Evolutionary conservation across 2,888 invertebrate species (phyloP).

Genomic region (Idaea dimidiata): DNA sequence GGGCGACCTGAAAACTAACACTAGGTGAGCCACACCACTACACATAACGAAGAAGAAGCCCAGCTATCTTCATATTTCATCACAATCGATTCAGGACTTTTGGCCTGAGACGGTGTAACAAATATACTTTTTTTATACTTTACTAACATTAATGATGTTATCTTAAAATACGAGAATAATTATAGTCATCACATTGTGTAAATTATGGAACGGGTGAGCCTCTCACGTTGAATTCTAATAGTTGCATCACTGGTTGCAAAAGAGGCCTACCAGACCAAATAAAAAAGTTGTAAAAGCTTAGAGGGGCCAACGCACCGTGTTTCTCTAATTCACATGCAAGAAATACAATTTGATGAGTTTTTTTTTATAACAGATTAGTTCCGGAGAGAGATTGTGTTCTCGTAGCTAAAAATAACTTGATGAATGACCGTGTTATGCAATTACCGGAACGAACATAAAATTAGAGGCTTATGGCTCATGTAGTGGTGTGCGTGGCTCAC

Average conservation of each 20-base stretch:
- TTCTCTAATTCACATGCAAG: background rate
- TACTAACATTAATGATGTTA: no score
- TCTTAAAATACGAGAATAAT: no score
- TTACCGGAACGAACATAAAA: background rate
- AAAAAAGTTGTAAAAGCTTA: background rate
- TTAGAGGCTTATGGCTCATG: no score
- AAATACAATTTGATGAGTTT: background rate
- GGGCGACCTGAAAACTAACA: no score
- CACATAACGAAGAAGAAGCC: no score
- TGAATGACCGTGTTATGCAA: background rate
- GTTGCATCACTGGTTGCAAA: background rate
- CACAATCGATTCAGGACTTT: no score
- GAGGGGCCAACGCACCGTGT: background rate
- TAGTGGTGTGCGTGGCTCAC: no score
- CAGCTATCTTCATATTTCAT: no score
- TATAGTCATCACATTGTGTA: background rate
- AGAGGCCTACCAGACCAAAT: background rate
- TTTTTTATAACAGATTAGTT: background rate
- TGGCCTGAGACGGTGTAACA: no score
- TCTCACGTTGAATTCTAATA: no score
- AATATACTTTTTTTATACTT: no score
- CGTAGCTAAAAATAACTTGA: background rate
- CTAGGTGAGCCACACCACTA: no score
- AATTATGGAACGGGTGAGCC: background rate
- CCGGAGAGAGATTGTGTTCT: background rate